These are phyloP conservation scores for Percopsis transmontana DNA, from an alignment of 2,113 vertebrate genomes.

Conservation along the genomic window DNA sequence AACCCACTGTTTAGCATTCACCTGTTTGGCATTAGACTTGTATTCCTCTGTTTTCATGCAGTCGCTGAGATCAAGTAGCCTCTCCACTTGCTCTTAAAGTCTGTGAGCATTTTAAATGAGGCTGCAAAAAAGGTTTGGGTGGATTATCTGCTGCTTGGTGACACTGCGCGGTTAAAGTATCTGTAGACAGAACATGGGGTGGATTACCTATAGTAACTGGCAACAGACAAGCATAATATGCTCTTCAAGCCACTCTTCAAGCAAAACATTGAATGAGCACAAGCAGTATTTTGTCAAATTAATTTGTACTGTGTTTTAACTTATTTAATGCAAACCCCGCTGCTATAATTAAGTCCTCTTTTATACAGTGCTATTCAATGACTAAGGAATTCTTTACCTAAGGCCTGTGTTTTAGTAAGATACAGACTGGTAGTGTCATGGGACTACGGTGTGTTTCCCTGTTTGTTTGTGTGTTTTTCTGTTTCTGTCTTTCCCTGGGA, in stretches of 20 bases:
- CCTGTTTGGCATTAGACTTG: constrained; percentile 47
- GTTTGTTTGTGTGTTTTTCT: too few relatives aligned
- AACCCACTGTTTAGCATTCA: constrained; percentile 50
- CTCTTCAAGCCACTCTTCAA: constrained; percentile 42
- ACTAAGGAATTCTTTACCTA: constrained; percentile 51
- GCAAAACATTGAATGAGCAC: constrained; percentile 55
- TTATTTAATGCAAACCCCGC: constrained; percentile 45
- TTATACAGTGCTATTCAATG: constrained; percentile 40
- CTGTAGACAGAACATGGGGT: constrained; percentile 28
- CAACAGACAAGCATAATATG: constrained; percentile 28
- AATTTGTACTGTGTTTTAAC: constrained; percentile 44
- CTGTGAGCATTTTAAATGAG: constrained; percentile 33
- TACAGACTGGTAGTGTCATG: constrained; percentile 44
- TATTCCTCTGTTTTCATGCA: constrained; percentile 48
- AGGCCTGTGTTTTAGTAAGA: constrained; percentile 42
- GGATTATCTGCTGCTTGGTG: constrained; percentile 22
- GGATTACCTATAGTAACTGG: constrained; percentile 28
- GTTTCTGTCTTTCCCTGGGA: too few relatives aligned
- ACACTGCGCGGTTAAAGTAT: constrained; percentile 18
- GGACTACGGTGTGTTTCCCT: too few relatives aligned
- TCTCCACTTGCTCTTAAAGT: constrained; percentile 47
- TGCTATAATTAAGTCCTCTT: constrained; percentile 49
- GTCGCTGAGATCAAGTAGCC: constrained; percentile 40
- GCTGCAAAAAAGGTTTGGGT: constrained; percentile 30
- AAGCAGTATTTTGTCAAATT: constrained; percentile 42